Base-by-base conservation (phyloP, 1,140 invertebrate species). In the Formica selysi region DNA sequence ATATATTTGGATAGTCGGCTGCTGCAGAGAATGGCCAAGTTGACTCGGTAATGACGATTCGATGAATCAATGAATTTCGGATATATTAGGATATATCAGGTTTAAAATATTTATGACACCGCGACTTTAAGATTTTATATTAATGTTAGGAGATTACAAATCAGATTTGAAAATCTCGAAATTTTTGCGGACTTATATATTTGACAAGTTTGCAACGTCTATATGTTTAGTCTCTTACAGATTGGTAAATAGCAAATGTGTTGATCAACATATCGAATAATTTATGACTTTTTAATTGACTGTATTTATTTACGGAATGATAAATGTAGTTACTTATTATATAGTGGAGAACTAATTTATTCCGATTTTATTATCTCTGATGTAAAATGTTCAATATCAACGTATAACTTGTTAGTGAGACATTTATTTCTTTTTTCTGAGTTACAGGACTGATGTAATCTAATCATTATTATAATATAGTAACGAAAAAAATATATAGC, bases 21-120 rank as follows among this genome's bases (percentile, higher is more conserved):
- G 26, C 22, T 36, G 26, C 7, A 8, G 41, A n/a, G 8, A 73
- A n/a, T 6, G 36, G 26, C 13, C 65, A 59, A 16, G 29, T 54
- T 19, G 79, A 83, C 48, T 83, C 61, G 13, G 29, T 59, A 73
- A 48, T 62, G 54, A 73, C 22, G 16, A 73, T 32, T 51, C 48
- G 8, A n/a, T 13, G 54, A 83, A 38, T 73, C 13, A 13, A n/a
- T 26, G 16, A 26, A 13, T 44, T n/a, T 19, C 29, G 22, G 22
- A 22, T 22, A 22, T 22, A 22, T 22, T 22, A 22, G 26, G 44
- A n/a, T 59, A 44, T 6, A 38, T 8, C 19, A 11, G 4, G 7
- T 51, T 51, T 8, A 11, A 71, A 19, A 44, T 44, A 22, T 57
- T 36, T 54, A 5, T 4, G 32, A 1, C 3, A 41, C 1, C 8